Conservation (phyloP, 1,140 invertebrate species). For the Paraescarpia echinospica region DNA sequence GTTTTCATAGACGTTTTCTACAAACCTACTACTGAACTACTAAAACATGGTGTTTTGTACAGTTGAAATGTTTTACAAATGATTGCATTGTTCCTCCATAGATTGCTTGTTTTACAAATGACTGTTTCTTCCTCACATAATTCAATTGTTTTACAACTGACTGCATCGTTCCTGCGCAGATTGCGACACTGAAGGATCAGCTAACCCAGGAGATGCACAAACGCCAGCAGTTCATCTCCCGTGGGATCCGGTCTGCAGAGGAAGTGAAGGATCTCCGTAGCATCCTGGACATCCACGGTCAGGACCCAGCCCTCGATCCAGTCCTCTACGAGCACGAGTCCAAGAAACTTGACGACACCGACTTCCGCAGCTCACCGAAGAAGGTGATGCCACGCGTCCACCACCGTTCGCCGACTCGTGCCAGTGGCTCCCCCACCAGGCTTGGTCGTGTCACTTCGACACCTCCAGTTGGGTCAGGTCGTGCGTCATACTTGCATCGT, state of each 20-base stretch:
- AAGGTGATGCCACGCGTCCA: conserved; percentile 40
- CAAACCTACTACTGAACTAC: too few species aligned
- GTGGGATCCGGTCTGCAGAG: conserved; percentile 77
- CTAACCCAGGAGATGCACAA: conserved; percentile 82
- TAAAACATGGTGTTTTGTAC: too few species aligned
- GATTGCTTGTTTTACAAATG: conserved; percentile 31
- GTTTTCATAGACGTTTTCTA: too few species aligned
- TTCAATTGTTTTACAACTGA: background rate
- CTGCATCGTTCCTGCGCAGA: conserved; percentile 31
- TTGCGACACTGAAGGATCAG: conserved; percentile 71
- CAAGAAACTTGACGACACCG: conserved; percentile 70
- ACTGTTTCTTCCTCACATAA: too few species aligned
- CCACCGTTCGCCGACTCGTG: conserved; percentile 40
- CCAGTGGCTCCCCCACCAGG: conserved; percentile 40
- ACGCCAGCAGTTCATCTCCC: conserved; percentile 78
- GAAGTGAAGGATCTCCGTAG: conserved; percentile 79
- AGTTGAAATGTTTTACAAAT: too few species aligned
- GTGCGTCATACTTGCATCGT: background rate
- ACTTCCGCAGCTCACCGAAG: conserved; percentile 34
- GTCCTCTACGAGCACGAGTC: conserved; percentile 77
- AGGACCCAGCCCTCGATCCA: conserved; percentile 71
- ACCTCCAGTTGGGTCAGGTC: background rate
- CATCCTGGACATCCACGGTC: conserved; percentile 67
- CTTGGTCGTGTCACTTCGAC: conserved; percentile 27
- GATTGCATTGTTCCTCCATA: conserved; percentile 20